Base-by-base conservation (phyloP, 2,888 invertebrate species). In the Eucriotettix oculatus region DNA sequence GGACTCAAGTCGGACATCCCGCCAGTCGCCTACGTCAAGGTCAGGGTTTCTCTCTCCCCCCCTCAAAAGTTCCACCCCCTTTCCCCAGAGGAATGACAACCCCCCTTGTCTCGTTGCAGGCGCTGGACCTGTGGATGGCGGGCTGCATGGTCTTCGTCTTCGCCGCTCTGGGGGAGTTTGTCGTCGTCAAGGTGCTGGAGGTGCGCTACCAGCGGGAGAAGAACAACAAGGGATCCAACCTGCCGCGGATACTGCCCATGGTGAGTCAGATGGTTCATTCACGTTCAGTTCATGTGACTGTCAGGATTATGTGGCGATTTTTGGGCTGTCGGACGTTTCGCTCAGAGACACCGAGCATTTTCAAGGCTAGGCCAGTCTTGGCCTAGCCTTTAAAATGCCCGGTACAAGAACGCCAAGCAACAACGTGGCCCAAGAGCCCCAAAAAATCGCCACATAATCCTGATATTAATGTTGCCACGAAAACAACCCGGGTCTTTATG, bases 101-200 rank as follows among this genome's bases (percentile, higher is more conserved):
- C 44, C 44, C 10, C 10, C 44, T 44, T 44, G 16, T 60, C 63
- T 58, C 58, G 65, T 68, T 64, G 48, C 70, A 88, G 89, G 88
- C 89, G 1, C 73, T 90, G 52, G 90, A 90, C 71, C 76, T 90
- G 11, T 90, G 90, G 90, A 90, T 90, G 89, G 88, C 90, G 9
- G 87, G 87, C 9, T 90, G 90, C 68, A 90, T 90, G 87, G 80
- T 88, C 68, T 89, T 90, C 63, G 89, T 90, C 7, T 90, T 90
- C 69, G 86, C 87, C 0, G 87, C 90, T 0, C 75, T 90, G 17
- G 86, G 83, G 16, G 90, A 90, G 74, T 90, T 90, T 68, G 86
- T 90, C 0, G 85, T 90, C 1, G 87, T 89, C 11, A 89, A 89
- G 73, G 88, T 88, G 0, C 71, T 90, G 62, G 86, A 88, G 68